Base-by-base conservation (phyloP, 23 tunicate species). In the Botrylloides violaceus region DNA sequence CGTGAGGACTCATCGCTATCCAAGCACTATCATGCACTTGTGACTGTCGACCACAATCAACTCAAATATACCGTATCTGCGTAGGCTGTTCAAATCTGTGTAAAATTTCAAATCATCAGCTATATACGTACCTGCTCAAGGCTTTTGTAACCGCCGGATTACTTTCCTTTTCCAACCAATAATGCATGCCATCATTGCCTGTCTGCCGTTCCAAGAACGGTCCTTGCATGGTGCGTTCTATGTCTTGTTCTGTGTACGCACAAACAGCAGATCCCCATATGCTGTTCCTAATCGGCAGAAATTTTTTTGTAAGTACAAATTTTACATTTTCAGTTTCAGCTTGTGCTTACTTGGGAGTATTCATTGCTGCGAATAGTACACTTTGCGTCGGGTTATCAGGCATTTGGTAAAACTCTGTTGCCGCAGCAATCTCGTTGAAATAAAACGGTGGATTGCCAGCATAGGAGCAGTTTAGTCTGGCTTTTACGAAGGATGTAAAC, bases 381-480 rank as follows among this genome's bases (percentile, higher is more conserved):
- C 59, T 75, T n/a, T 36, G 33, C 71, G 49, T 66, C 3, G 65
- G 37, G 37, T 21, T 19, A 3, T 63, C 80, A 32, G 75, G 28
- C 72, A 85, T 6, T 2, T 75, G 39, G 27, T 72, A 70, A 27
- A 79, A 32, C 15, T 79, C 81, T 27, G 77, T 71, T 48, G 72
- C 83, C 57, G 68, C 81, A 26, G 49, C 36, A 49, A 79, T 47
- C 72, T 85, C 94, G 59, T 85, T 74, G 64, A 85, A 85, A 57
- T 85, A 85, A 56, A 85, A 79, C 64, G 94, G 94, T 18, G 94
- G 84, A 29, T 79, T 75, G 19, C 94, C 94, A 24, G 94, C 80
- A 12, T 78, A 35, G 36, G 94, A 85, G 71, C 94, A 85, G 64
- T 79, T 79, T 5, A 85, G 64, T 3, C 84, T 57, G 2, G 79